Conservation (phyloP, 1,140 invertebrate genomes). For the Aphelenchoides avenae region DNA sequence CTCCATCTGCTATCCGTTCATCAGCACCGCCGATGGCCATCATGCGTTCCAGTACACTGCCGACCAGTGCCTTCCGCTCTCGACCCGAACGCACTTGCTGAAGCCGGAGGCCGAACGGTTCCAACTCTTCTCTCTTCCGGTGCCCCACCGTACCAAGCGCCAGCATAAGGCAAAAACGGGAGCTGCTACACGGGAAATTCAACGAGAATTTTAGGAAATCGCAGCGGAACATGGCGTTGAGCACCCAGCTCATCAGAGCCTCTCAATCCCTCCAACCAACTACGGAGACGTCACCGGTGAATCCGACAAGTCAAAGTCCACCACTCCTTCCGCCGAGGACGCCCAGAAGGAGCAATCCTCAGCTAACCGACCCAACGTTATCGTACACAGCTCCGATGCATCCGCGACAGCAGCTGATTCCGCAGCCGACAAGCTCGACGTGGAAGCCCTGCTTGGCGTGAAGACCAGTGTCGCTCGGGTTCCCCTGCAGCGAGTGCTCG, state of each 20-base stretch:
- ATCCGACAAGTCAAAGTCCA: no score
- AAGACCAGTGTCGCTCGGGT: constrained; percentile 12
- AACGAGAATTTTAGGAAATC: constrained; percentile 34
- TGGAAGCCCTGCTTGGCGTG: constrained; percentile 10
- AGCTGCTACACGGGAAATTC: no score
- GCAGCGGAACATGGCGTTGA: constrained; percentile 35
- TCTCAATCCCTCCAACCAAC: constrained; percentile 21
- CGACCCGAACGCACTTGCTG: constrained; percentile 89
- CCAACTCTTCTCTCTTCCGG: constrained; percentile 77
- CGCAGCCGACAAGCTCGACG: not conserved
- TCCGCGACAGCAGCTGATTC: not conserved
- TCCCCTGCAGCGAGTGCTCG: constrained; percentile 34
- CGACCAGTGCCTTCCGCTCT: constrained; percentile 83
- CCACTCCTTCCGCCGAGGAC: no score
- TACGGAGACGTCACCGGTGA: constrained; percentile 18
- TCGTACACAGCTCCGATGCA: no score
- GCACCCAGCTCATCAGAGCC: constrained; percentile 41
- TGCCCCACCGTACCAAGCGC: constrained; percentile 37
- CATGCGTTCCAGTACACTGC: constrained; percentile 84
- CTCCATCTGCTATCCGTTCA: constrained; percentile 84
- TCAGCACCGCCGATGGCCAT: constrained; percentile 72
- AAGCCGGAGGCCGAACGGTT: constrained; percentile 81
- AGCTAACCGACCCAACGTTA: no score
- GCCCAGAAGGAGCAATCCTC: no score
- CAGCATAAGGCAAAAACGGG: no score